These are phyloP conservation scores for Zaprionus lachaisei DNA, from an alignment of 1,140 invertebrate species.

Conservation along the genomic window DNA sequence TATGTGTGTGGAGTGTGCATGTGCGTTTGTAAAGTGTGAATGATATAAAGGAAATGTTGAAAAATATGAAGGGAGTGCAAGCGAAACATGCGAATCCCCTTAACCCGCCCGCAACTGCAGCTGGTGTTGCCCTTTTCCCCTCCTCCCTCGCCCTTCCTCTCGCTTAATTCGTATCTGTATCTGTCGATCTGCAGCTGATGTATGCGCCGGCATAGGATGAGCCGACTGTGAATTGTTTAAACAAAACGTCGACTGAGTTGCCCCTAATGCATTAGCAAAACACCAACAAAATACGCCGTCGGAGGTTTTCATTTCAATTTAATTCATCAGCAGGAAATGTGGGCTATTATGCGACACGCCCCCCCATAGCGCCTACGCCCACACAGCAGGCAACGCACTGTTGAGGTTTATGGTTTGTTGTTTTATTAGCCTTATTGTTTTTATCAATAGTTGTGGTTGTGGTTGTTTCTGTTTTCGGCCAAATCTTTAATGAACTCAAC, in stretches of 20 bases:
- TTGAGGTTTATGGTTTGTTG: conserved; percentile 12
- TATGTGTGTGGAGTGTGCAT: background rate
- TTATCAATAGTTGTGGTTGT: conserved; percentile 25
- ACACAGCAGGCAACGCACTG: conserved; percentile 2
- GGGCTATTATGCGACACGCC: conserved; percentile 35
- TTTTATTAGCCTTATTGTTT: conserved; percentile 21
- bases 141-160: background rate
- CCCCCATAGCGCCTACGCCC: conserved; percentile 1
- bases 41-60: conserved; percentile 36
- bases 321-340: conserved; percentile 61
- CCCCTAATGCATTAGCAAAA: conserved; percentile 56
- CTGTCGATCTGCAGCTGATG: conserved; percentile 28
- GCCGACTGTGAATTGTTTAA: conserved; percentile 50
- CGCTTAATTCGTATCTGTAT: conserved; percentile 2
- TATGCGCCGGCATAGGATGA: conserved; percentile 43
- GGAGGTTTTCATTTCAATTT: conserved; percentile 69
- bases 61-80: conserved; percentile 30
- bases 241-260: conserved; percentile 54
- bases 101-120: conserved; percentile 65
- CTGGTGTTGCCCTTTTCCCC: conserved; percentile 41
- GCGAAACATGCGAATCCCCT: conserved; percentile 65
- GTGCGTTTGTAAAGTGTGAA: conserved; percentile 1
- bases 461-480: background rate
- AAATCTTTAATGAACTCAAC: background rate
- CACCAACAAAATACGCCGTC: conserved; percentile 40